Evolutionary conservation across 2,113 vertebrate genomes (phyloP).

Genomic region (Pelvicachromis taeniatus): DNA sequence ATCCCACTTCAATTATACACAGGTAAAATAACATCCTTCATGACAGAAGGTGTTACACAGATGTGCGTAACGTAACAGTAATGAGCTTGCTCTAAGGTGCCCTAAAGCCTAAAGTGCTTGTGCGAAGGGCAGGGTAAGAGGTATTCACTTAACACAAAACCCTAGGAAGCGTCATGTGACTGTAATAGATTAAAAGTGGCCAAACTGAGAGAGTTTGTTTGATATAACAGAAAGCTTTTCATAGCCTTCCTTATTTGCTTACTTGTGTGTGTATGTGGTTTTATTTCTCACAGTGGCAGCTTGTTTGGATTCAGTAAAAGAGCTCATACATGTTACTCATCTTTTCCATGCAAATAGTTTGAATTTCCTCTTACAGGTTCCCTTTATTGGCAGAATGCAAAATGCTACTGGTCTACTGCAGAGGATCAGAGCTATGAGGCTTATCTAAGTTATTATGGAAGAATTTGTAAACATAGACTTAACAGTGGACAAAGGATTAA

Average conservation of each 20-base stretch:
- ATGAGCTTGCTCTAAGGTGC: neutral
- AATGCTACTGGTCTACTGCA: neutral
- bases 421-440: neutral
- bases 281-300: neutral
- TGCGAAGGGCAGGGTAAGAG: neutral
- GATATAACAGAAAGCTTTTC: neutral
- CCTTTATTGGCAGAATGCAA: neutral
- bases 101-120: neutral
- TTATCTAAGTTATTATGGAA: neutral
- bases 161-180: neutral
- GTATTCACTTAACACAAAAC: neutral
- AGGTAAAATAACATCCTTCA: neutral
- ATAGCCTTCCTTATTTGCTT: neutral
- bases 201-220: neutral
- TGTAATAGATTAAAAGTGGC: neutral
- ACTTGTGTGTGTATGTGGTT: constrained; percentile 10
- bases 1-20: neutral
- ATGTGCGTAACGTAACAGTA: neutral
- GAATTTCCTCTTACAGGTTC: neutral
- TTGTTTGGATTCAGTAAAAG: neutral
- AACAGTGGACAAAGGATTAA: neutral
- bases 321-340: neutral
- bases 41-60: neutral
- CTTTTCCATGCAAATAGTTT: neutral
- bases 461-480: neutral